A percentile compares a stretch with the other conserved stretches of the same genome.
phyloP scores from a whole-genome alignment of 1,140 invertebrate species.

The Zaprionus kolodkinae region DNA sequence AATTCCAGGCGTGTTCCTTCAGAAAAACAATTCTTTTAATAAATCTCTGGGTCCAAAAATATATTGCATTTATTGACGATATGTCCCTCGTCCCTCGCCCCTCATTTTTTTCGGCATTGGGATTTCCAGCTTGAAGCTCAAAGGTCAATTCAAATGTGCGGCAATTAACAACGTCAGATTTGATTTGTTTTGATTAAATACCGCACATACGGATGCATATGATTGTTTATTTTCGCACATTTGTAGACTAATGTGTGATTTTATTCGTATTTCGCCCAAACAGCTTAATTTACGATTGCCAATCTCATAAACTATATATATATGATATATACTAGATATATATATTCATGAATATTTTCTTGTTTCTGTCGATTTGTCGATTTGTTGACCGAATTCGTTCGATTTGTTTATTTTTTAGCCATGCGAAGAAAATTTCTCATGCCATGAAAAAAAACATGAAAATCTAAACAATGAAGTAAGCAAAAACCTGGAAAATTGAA shows the following conservation, averaged over 20 bases:
- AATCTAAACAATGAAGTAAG: slow-evolving; percentile 28
- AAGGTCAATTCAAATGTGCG: slow-evolving; percentile 11
- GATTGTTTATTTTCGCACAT: not conserved
- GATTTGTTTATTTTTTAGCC: slow-evolving; percentile 44
- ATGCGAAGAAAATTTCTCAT: not conserved
- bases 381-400: slow-evolving; percentile 29
- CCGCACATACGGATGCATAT: not conserved
- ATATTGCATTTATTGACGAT: not conserved
- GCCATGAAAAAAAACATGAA: slow-evolving; percentile 9
- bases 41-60: slow-evolving; percentile 8
- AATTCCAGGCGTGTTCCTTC: not conserved
- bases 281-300: not conserved
- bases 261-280: not conserved
- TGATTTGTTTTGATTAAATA: not conserved
- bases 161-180: not conserved
- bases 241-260: not conserved
- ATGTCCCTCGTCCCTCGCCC: not conserved
- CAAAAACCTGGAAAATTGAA: slow-evolving; percentile 9
- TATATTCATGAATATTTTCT: not conserved
- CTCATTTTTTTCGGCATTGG: not conserved
- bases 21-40: too few species aligned
- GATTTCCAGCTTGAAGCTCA: not conserved
- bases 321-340: too few species aligned
- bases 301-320: not conserved
- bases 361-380: slow-evolving; percentile 20